Conservation (phyloP, 2,888 invertebrate genomes). For the Tachystola acroxantha region DNA sequence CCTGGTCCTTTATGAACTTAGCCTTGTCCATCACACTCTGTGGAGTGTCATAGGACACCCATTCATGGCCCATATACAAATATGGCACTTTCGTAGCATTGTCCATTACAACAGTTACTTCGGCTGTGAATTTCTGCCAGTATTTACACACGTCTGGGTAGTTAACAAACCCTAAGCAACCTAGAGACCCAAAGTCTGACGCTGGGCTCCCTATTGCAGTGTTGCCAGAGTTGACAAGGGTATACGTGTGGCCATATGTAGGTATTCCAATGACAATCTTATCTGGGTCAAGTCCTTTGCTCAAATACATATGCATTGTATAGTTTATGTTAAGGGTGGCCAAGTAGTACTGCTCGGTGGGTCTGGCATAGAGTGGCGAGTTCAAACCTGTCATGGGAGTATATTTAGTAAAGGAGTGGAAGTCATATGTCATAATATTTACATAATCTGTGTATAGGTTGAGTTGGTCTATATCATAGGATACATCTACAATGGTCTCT, state of each 20-base stretch:
- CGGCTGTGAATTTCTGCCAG: slow-evolving; percentile 62
- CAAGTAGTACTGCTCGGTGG: slow-evolving; percentile 80
- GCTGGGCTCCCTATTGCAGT: slow-evolving; percentile 84
- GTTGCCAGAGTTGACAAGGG: slow-evolving; percentile 82
- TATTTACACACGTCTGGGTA: slow-evolving; percentile 85
- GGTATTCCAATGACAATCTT: slow-evolving; percentile 93
- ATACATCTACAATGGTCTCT: slow-evolving; percentile 83
- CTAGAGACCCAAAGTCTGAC: slow-evolving; percentile 82
- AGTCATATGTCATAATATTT: slow-evolving; percentile 96
- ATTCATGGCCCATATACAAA: slow-evolving; percentile 82
- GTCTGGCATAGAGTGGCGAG: slow-evolving; percentile 84
- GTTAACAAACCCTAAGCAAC: slow-evolving; percentile 83
- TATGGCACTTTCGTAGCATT: slow-evolving; percentile 86
- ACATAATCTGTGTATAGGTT: slow-evolving; percentile 90
- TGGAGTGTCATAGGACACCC: slow-evolving; percentile 90
- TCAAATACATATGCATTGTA: slow-evolving; percentile 86
- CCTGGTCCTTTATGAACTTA: slow-evolving; percentile 78
- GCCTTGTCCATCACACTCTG: slow-evolving; percentile 85
- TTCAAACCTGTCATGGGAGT: slow-evolving; percentile 92
- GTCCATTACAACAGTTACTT: slow-evolving; percentile 79
- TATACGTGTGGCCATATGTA: slow-evolving; percentile 90
- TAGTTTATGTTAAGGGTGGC: slow-evolving; percentile 89
- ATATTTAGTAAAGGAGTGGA: slow-evolving; percentile 85
- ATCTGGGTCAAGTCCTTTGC: slow-evolving; percentile 84
- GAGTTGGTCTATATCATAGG: slow-evolving; percentile 88